Conservation (phyloP, 2,888 invertebrate species). For the Saturnia pavonia region DNA sequence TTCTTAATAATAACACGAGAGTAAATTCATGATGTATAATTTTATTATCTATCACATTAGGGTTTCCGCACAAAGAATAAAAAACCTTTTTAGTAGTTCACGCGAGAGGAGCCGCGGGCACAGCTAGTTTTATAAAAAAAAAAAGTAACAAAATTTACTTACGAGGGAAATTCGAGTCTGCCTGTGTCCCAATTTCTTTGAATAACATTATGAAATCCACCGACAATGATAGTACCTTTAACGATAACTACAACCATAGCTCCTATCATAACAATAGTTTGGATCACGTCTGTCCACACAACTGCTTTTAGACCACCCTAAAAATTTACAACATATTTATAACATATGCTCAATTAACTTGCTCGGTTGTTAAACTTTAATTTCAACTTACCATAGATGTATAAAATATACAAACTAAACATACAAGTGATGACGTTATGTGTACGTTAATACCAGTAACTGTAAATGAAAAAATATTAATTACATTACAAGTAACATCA, state of each 20-base stretch:
- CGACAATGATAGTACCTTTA: constrained; percentile 84
- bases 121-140: background rate
- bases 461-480: constrained; percentile 49
- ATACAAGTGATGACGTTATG: constrained; percentile 87
- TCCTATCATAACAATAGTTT: constrained; percentile 85
- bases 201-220: constrained; percentile 83
- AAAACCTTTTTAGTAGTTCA: no score
- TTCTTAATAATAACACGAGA: background rate
- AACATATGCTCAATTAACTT: background rate
- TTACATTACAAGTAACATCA: constrained; percentile 12
- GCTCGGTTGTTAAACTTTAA: background rate
- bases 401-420: constrained; percentile 90
- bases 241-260: constrained; percentile 85
- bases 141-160: constrained; percentile 34
- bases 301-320: constrained; percentile 86
- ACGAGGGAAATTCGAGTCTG: constrained; percentile 84
- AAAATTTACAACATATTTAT: background rate
- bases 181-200: constrained; percentile 81
- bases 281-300: constrained; percentile 88
- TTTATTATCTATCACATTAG: no score
- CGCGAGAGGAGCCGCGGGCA: no score
- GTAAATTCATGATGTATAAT: no score
- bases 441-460: constrained; percentile 90
- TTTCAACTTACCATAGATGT: constrained; percentile 85
- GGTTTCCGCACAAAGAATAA: no score